Conservation (phyloP, 2,888 invertebrate species). For the Epinotia bilunana region DNA sequence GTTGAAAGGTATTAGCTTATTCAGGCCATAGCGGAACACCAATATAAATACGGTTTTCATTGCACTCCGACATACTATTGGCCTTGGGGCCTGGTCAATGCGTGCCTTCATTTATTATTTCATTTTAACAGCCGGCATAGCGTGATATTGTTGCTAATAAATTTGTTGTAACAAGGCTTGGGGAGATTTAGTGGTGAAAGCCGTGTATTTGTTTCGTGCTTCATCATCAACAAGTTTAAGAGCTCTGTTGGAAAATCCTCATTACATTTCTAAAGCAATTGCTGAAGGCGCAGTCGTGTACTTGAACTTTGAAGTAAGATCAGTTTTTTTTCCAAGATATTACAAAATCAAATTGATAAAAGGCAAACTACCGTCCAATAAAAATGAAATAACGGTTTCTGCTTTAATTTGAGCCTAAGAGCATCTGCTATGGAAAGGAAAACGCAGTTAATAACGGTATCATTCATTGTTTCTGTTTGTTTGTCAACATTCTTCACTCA, state of each 20-base stretch:
- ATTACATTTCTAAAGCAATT: not conserved
- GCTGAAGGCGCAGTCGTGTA: not conserved
- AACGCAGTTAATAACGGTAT: constrained; percentile 24
- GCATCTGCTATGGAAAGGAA: constrained; percentile 7
- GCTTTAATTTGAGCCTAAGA: not conserved
- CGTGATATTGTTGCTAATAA: constrained; percentile 51
- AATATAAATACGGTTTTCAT: constrained; percentile 47
- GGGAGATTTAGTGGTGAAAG: constrained; percentile 39
- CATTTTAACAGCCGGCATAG: constrained; percentile 58
- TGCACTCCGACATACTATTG: constrained; percentile 46
- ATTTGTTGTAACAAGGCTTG: constrained; percentile 52
- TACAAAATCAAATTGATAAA: too few relatives aligned
- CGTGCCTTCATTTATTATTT: constrained; percentile 67
- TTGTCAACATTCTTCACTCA: constrained; percentile 33
- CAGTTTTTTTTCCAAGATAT: too few relatives aligned
- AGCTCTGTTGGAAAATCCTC: not conserved
- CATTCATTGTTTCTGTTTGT: constrained; percentile 19
- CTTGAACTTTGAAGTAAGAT: not conserved
- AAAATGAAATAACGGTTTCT: not conserved
- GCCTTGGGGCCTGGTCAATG: constrained; percentile 54
- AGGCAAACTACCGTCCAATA: too few relatives aligned
- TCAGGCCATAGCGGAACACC: constrained; percentile 40
- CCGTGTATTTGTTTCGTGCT: constrained; percentile 18
- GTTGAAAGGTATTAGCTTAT: constrained; percentile 41
- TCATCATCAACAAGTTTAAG: constrained; percentile 21